Percentiles rank a stretch among this genome's conserved stretches.
Conservation (phyloP, 2,113 vertebrate genomes). For the Bubo scandiacus region DNA sequence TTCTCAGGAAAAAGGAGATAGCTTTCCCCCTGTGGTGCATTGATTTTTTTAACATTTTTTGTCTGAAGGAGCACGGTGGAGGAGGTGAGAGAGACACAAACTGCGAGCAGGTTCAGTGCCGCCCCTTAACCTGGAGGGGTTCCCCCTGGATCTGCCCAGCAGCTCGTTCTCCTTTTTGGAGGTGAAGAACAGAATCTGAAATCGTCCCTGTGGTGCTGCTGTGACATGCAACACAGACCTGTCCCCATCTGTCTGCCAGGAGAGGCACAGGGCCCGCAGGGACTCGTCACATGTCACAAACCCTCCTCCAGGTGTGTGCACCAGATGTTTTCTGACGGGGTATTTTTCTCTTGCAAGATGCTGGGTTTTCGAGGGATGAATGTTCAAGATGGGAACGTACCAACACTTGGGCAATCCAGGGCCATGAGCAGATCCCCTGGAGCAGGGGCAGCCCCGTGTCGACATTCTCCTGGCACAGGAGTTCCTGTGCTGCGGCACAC, state of each 20-base stretch:
- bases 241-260: not conserved
- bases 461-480: rapidly evolving
- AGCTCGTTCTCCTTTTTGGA: rapidly evolving
- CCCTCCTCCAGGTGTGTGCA: not conserved
- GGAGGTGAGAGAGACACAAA: not conserved
- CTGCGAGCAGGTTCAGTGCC: not conserved
- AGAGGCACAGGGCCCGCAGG: not conserved
- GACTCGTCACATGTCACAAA: rapidly evolving
- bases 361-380: not conserved
- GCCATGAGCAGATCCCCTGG: rapidly evolving
- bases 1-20: not conserved
- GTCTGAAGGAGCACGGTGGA: not conserved
- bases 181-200: not conserved
- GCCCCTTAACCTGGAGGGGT: rapidly evolving
- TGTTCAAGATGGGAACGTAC: rapidly evolving
- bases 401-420: too few relatives aligned
- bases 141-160: not conserved
- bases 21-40: not conserved
- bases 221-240: not conserved
- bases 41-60: not conserved
- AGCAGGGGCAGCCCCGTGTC: rapidly evolving
- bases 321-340: not conserved
- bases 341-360: not conserved
- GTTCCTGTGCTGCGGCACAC: not conserved
- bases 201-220: rapidly evolving